These are phyloP conservation scores for Agriopis marginaria DNA, from an alignment of 2,888 invertebrate species.

Conservation along the genomic window DNA sequence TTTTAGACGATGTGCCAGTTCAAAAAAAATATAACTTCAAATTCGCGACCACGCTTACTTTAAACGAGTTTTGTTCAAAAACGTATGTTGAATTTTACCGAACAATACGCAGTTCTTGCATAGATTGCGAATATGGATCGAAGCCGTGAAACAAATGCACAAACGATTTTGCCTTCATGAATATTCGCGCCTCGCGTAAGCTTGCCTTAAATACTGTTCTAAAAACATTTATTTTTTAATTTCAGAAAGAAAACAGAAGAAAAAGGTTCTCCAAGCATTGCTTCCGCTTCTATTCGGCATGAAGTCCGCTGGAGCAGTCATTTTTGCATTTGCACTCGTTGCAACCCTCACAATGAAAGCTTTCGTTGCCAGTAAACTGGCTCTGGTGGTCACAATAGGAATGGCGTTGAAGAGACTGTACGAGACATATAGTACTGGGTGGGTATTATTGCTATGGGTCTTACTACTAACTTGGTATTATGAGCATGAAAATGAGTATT, in stretches of 20 bases:
- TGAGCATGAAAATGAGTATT: conserved; percentile 33
- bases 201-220: too few species aligned
- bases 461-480: conserved; percentile 19
- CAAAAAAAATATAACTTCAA: too few species aligned
- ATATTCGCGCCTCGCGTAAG: neutral
- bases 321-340: conserved; percentile 87
- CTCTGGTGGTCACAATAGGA: conserved; percentile 87
- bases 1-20: too few species aligned
- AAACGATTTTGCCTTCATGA: too few species aligned
- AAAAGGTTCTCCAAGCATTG: conserved; percentile 87
- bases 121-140: too few species aligned
- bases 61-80: too few species aligned
- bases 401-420: conserved; percentile 88
- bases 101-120: too few species aligned
- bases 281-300: conserved; percentile 90
- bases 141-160: too few species aligned
- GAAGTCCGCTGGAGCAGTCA: conserved; percentile 88
- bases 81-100: too few species aligned
- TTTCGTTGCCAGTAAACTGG: conserved; percentile 89
- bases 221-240: conserved; percentile 6
- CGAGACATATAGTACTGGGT: conserved; percentile 84
- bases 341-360: conserved; percentile 89
- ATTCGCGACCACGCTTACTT: too few species aligned
- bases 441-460: conserved; percentile 50
- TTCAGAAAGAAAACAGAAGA: conserved; percentile 79